Conservation (phyloP, 1,140 invertebrate species). For the Lepidotrigona ventralis region DNA sequence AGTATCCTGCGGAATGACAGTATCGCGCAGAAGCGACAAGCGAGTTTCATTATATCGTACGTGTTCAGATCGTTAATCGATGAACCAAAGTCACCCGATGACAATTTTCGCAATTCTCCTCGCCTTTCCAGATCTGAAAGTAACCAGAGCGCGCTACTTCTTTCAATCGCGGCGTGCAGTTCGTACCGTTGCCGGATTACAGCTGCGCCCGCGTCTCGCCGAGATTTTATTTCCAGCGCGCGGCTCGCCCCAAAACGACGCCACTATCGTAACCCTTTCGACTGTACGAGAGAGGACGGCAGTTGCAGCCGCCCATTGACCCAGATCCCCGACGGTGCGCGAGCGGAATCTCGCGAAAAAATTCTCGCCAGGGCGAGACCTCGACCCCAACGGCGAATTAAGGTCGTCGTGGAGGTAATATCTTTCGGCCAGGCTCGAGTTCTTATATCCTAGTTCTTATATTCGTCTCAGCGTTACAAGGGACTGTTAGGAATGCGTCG, state of each 20-base stretch:
- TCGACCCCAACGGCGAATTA: conserved; percentile 22
- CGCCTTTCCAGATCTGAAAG: background rate
- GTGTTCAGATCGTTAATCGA: background rate
- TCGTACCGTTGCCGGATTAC: conserved; percentile 20
- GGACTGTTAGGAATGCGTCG: too few species aligned
- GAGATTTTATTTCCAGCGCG: conserved; percentile 38
- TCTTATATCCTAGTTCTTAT: too few species aligned
- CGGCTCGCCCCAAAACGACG: conserved; percentile 12
- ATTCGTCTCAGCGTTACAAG: too few species aligned
- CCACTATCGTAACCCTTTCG: conserved; percentile 41
- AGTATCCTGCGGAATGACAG: too few species aligned
- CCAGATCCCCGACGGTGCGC: background rate
- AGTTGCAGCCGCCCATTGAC: conserved; percentile 33
- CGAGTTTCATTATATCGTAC: too few species aligned
- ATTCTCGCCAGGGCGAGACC: conserved; percentile 2
- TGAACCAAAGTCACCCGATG: background rate
- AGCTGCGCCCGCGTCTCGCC: background rate
- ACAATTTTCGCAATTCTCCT: background rate
- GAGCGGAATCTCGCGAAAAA: conserved; percentile 24
- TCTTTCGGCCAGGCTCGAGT: conserved; percentile 57
- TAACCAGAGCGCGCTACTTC: background rate
- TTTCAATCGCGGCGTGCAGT: conserved; percentile 26
- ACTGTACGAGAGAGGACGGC: conserved; percentile 1
- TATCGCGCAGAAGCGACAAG: too few species aligned
- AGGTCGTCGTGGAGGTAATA: background rate